phyloP scores from a whole-genome alignment of 2,113 vertebrate genomes.

The Prolemur simus region DNA sequence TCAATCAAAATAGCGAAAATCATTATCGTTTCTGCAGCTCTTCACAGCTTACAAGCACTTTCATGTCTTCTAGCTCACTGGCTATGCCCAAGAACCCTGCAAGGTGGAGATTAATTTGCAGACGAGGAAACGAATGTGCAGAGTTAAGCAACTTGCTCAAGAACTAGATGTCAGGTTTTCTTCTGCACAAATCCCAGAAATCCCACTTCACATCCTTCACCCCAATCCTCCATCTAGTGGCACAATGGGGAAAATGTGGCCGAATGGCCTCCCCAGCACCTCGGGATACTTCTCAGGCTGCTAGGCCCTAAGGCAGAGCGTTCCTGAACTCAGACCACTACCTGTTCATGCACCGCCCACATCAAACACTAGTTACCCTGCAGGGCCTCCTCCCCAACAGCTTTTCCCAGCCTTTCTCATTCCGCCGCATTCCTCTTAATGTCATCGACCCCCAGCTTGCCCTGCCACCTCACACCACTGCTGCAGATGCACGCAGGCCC shows the following conservation, averaged over 20 bases:
- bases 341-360: background rate
- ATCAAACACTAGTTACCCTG: background rate
- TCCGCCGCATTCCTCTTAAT: background rate
- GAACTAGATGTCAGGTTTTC: slow-evolving; percentile 17
- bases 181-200: background rate
- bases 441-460: background rate
- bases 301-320: background rate
- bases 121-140: background rate
- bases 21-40: background rate
- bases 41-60: background rate
- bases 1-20: background rate
- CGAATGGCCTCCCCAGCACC: background rate
- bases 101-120: background rate
- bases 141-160: background rate
- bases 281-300: background rate
- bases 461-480: background rate
- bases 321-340: background rate
- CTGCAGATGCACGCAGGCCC: background rate
- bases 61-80: background rate
- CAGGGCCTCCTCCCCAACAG: background rate
- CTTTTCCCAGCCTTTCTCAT: background rate
- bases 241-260: background rate
- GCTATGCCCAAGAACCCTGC: background rate
- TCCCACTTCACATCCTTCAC: background rate
- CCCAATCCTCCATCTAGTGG: background rate